A percentile compares a stretch with the other conserved stretches of the same genome.
These are phyloP conservation scores for Drosophila grimshawi DNA, from an alignment of 1,140 invertebrate genomes.

Conservation along the genomic window DNA sequence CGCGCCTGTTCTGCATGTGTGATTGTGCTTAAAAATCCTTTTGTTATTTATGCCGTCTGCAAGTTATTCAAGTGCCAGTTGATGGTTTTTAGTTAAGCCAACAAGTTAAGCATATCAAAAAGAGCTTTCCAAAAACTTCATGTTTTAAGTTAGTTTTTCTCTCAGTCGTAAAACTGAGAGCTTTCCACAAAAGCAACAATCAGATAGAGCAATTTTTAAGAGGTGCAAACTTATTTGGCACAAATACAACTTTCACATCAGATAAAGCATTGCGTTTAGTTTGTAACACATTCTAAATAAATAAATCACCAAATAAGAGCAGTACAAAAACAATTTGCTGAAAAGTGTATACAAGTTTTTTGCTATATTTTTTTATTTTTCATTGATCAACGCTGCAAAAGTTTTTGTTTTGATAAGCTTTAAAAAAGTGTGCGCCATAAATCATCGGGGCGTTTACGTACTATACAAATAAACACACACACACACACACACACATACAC, in stretches of 20 bases:
- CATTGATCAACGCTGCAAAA: conserved; percentile 22
- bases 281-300: conserved; percentile 9
- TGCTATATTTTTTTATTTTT: conserved; percentile 21
- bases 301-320: conserved; percentile 27
- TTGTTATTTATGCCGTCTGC: conserved; percentile 44
- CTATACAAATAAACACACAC: conserved; percentile 17
- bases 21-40: conserved; percentile 27
- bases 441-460: conserved; percentile 60
- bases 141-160: no score
- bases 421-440: conserved; percentile 71
- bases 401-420: conserved; percentile 51
- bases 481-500: conserved; percentile 2
- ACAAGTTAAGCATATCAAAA: conserved; percentile 18
- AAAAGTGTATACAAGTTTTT: conserved; percentile 47
- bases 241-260: conserved; percentile 56
- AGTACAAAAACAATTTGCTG: conserved; percentile 40
- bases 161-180: no score
- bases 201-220: conserved; percentile 22
- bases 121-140: conserved; percentile 25
- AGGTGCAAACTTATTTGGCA: conserved; percentile 26
- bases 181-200: conserved; percentile 18
- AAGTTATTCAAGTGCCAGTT: conserved; percentile 41
- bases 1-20: conserved; percentile 3
- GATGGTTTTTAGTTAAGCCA: conserved; percentile 49
- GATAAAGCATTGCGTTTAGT: conserved; percentile 38